Percentiles rank a stretch among this genome's conserved stretches.
Conservation (phyloP, 30 jellyfish, hydroid and myxozoan genomes). For the Phacellophora camtschatica region DNA sequence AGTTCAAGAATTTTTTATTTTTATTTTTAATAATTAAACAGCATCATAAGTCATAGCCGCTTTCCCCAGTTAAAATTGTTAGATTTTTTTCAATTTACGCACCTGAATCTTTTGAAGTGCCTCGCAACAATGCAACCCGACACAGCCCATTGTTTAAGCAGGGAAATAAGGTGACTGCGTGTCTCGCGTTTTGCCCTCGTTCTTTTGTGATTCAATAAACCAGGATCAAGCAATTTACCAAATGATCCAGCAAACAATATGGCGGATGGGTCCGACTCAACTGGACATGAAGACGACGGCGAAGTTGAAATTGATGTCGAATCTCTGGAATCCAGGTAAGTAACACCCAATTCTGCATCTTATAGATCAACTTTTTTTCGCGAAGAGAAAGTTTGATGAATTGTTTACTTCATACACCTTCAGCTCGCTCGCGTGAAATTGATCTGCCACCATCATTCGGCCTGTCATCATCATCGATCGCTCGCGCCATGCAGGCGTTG, state of each 20-base stretch:
- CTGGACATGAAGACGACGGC: conserved; percentile 62
- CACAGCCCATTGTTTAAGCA: no score
- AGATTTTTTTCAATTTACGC: no score
- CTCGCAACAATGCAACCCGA: no score
- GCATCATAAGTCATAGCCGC: no score
- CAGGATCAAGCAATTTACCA: conserved; percentile 63
- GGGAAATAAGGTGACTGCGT: no score
- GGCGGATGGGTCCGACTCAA: conserved; percentile 76
- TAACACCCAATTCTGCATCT: no score
- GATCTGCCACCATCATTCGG: conserved; percentile 49
- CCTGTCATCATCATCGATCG: conserved; percentile 31
- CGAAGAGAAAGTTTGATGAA: not conserved
- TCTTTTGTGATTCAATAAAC: conserved; percentile 46
- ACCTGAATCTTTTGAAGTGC: no score
- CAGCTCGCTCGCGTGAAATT: conserved; percentile 55
- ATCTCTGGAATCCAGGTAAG: conserved; percentile 38
- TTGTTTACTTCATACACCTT: not conserved
- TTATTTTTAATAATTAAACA: no score
- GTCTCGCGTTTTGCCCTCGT: conserved; percentile 33
- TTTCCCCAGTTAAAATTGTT: no score
- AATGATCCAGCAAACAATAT: conserved; percentile 66
- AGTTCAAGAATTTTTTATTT: no score
- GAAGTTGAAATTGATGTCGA: conserved; percentile 51
- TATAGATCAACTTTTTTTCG: no score
- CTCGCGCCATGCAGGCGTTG: conserved; percentile 76